These are phyloP conservation scores for Meteorus cinctellus DNA, from an alignment of 2,888 invertebrate genomes.

Conservation along the genomic window DNA sequence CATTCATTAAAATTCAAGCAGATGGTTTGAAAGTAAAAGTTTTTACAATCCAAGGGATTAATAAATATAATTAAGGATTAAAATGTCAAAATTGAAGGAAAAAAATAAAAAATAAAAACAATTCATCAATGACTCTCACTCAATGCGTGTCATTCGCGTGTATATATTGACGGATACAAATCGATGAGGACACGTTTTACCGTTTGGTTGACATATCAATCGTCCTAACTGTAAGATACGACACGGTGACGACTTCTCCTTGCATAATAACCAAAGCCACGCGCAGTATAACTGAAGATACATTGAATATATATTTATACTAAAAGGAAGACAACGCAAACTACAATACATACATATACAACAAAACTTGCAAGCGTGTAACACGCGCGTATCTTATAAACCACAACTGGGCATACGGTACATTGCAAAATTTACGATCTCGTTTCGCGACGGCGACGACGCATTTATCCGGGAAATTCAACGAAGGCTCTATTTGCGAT, in stretches of 20 bases:
- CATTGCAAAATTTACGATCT: constrained; percentile 36
- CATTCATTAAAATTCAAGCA: too few species aligned
- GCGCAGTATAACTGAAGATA: not conserved
- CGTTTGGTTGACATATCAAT: not conserved
- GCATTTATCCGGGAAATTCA: constrained; percentile 43
- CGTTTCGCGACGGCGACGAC: constrained; percentile 37
- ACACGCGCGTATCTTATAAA: constrained; percentile 24
- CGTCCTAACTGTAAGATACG: constrained; percentile 7
- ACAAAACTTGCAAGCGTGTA: not conserved
- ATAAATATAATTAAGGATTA: too few species aligned
- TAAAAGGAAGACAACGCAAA: not conserved
- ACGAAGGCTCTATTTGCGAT: constrained; percentile 38
- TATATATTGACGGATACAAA: not conserved
- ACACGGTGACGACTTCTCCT: not conserved
- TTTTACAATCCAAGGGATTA: too few species aligned
- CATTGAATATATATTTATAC: not conserved
- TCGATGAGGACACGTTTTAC: not conserved
- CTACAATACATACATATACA: not conserved
- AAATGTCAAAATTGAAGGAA: not conserved
- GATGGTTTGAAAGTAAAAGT: too few species aligned
- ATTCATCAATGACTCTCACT: not conserved
- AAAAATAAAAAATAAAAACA: not conserved
- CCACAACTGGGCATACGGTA: constrained; percentile 18
- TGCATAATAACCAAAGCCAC: not conserved
- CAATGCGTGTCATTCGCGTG: not conserved